These are phyloP conservation scores for Andrena flavipes DNA, from an alignment of 2,888 invertebrate genomes.

Conservation along the genomic window DNA sequence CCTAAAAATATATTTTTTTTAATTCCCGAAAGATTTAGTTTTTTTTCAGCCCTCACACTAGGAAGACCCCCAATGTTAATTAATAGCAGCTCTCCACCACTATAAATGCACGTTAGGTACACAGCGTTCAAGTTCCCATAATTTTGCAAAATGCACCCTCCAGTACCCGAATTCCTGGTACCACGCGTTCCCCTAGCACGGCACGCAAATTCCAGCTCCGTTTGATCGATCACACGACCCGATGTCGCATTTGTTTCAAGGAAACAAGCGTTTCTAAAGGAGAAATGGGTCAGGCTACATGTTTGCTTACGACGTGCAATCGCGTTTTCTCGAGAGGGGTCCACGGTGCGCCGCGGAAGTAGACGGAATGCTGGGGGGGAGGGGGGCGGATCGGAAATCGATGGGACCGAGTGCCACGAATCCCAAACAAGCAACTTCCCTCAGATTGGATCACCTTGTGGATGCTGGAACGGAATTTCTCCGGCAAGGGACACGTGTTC, in stretches of 20 bases:
- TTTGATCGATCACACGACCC: background rate
- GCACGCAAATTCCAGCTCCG: too few relatives aligned
- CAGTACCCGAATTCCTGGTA: background rate
- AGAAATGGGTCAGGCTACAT: slow-evolving; percentile 13
- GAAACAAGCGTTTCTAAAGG: background rate
- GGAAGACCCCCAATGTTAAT: too few relatives aligned
- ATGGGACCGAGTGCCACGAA: slow-evolving; percentile 5
- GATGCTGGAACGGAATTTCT: slow-evolving; percentile 14
- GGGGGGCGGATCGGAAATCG: slow-evolving; percentile 40
- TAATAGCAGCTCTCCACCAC: too few relatives aligned
- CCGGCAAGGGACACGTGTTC: slow-evolving; percentile 14
- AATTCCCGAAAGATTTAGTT: too few relatives aligned
- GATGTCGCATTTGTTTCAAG: background rate
- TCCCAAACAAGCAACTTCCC: slow-evolving; percentile 1
- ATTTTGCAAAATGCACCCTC: too few relatives aligned
- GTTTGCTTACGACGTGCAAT: slow-evolving; percentile 8
- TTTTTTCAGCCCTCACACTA: too few relatives aligned
- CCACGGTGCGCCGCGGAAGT: slow-evolving; percentile 3
- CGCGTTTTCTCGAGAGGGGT: background rate
- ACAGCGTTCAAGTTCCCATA: too few relatives aligned
- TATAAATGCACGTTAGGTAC: too few relatives aligned
- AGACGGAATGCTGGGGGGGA: slow-evolving; percentile 7
- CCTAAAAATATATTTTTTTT: too few relatives aligned
- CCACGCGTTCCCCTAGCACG: background rate
- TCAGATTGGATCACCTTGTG: slow-evolving; percentile 33